Conservation (phyloP, 2,888 invertebrate genomes). For the Sclerodermus sp. region DNA sequence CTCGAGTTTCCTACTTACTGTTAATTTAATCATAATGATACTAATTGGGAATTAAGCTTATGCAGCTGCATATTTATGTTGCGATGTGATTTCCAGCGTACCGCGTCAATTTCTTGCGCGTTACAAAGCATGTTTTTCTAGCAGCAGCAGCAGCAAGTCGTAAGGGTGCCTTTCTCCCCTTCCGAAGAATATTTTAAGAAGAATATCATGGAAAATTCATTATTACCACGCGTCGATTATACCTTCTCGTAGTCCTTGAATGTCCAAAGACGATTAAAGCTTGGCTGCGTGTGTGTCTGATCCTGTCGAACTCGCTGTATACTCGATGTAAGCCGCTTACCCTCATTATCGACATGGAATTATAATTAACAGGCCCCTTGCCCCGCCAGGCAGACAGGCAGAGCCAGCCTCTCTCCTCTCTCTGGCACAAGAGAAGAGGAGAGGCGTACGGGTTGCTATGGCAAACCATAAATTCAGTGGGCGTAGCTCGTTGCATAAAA, state of each 20-base stretch:
- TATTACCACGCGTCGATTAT: conserved; percentile 1
- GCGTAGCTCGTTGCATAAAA: conserved; percentile 17
- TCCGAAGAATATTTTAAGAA: too few species aligned
- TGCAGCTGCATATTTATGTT: too few species aligned
- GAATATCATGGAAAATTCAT: neutral
- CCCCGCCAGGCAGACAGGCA: conserved; percentile 1
- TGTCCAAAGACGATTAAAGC: conserved; percentile 35
- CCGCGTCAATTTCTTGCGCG: too few species aligned
- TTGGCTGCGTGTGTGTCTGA: conserved; percentile 23
- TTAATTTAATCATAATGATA: too few species aligned
- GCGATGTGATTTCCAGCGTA: too few species aligned
- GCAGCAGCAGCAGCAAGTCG: too few species aligned
- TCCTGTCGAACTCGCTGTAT: conserved; percentile 31
- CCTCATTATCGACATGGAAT: conserved; percentile 48
- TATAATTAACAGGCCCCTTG: conserved; percentile 41
- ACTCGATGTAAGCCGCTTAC: conserved; percentile 43
- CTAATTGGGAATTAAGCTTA: too few species aligned
- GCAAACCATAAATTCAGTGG: conserved; percentile 20
- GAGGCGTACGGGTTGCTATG: conserved; percentile 10
- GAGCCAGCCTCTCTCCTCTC: neutral
- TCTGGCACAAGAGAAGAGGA: neutral
- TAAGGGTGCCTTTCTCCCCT: too few species aligned
- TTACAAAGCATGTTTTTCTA: too few species aligned
- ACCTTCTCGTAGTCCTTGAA: conserved; percentile 23
- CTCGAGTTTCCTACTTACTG: too few species aligned